Evolutionary conservation across 1,140 invertebrate genomes (phyloP).

Genomic region (Lordiphosa collinella): DNA sequence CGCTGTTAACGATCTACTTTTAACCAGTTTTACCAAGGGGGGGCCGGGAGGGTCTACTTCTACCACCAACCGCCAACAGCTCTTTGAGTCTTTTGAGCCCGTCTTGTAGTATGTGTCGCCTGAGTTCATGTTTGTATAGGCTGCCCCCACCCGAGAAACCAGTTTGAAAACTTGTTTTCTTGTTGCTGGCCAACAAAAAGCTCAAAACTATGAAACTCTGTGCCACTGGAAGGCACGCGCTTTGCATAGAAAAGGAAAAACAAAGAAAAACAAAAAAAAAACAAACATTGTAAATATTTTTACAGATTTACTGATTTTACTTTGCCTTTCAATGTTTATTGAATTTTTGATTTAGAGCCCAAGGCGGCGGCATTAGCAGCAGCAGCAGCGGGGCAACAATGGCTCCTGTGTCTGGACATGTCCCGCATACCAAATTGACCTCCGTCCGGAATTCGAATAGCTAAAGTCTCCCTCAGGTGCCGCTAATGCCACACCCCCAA

Average conservation of each 20-base stretch:
- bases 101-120: constrained; percentile 36
- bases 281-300: constrained; percentile 30
- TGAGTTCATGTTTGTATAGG: constrained; percentile 58
- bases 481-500: constrained; percentile 24
- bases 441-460: too few relatives aligned
- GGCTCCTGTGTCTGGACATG: too few relatives aligned
- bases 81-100: constrained; percentile 31
- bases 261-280: neutral
- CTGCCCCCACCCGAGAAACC: constrained; percentile 31
- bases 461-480: constrained; percentile 21
- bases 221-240: constrained; percentile 25
- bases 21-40: constrained; percentile 52
- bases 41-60: accelerated
- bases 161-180: constrained; percentile 38
- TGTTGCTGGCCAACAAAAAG: constrained; percentile 34
- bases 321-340: too few relatives aligned
- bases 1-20: constrained; percentile 60
- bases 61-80: constrained; percentile 2
- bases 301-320: constrained; percentile 3
- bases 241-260: constrained; percentile 35
- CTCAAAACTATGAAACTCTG: constrained; percentile 18
- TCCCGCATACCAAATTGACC: too few relatives aligned
- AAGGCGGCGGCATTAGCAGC: too few relatives aligned
- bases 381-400: too few relatives aligned
- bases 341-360: too few relatives aligned